Percentiles rank a stretch among this genome's conserved stretches.
Conservation (phyloP, 2,113 vertebrate genomes). For the Suricata suricatta region DNA sequence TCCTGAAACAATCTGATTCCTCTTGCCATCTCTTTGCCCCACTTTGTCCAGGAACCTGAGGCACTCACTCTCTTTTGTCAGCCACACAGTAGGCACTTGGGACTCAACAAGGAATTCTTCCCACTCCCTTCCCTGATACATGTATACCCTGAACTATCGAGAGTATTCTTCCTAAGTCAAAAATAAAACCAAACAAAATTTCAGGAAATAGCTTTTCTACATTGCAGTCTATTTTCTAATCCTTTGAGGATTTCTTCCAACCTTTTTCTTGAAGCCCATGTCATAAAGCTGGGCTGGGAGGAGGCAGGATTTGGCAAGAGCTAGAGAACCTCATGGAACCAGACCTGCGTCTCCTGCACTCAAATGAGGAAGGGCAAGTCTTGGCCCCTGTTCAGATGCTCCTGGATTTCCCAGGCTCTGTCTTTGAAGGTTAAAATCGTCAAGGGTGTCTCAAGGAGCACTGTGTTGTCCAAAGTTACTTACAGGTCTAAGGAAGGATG, state of each 20-base stretch:
- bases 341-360: neutral
- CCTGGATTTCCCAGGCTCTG: too few relatives aligned
- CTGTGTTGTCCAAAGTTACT: neutral
- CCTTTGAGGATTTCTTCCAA: neutral
- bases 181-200: neutral
- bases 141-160: neutral
- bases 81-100: slow-evolving; percentile 71
- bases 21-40: neutral
- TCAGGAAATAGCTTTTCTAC: neutral
- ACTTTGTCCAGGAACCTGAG: slow-evolving; percentile 27
- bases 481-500: neutral
- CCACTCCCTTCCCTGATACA: slow-evolving; percentile 2
- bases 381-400: neutral
- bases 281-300: neutral
- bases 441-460: neutral
- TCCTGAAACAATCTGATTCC: neutral
- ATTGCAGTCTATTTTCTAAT: neutral
- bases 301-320: neutral
- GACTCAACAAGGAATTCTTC: neutral
- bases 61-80: neutral
- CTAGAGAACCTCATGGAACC: neutral
- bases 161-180: neutral
- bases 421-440: neutral
- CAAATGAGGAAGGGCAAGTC: neutral
- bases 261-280: neutral